phyloP scores from a whole-genome alignment of 2,113 vertebrate species.

The Ptyas mucosa region DNA sequence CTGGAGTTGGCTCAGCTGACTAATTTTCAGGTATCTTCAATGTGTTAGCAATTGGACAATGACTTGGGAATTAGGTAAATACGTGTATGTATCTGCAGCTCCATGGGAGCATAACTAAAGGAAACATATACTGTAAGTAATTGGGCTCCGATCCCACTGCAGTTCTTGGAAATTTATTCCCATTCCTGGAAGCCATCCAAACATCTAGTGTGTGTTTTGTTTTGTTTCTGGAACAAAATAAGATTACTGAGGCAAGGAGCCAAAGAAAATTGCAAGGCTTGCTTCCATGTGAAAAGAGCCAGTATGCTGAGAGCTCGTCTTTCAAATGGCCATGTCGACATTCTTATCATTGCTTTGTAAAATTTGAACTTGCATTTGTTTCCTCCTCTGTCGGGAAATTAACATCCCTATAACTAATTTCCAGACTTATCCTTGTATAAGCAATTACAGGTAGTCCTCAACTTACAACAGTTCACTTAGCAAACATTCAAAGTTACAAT shows the following conservation, averaged over 20 bases:
- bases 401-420: background rate
- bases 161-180: background rate
- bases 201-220: background rate
- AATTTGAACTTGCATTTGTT: background rate
- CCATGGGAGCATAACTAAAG: background rate
- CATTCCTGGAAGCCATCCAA: background rate
- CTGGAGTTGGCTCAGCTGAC: background rate
- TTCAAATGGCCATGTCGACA: background rate
- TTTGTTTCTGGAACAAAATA: background rate
- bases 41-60: background rate
- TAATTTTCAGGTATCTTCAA: background rate
- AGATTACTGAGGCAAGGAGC: background rate
- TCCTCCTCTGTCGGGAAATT: background rate
- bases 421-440: background rate
- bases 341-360: background rate
- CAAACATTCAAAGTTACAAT: background rate
- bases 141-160: background rate
- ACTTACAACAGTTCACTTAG: background rate
- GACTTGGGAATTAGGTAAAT: background rate
- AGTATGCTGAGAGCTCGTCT: background rate
- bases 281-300: background rate
- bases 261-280: background rate
- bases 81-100: background rate
- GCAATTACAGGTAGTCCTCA: background rate
- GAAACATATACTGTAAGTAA: background rate